Evolutionary conservation across 1,140 invertebrate species (phyloP).

Genomic region (Pseudobourletiella spinata): DNA sequence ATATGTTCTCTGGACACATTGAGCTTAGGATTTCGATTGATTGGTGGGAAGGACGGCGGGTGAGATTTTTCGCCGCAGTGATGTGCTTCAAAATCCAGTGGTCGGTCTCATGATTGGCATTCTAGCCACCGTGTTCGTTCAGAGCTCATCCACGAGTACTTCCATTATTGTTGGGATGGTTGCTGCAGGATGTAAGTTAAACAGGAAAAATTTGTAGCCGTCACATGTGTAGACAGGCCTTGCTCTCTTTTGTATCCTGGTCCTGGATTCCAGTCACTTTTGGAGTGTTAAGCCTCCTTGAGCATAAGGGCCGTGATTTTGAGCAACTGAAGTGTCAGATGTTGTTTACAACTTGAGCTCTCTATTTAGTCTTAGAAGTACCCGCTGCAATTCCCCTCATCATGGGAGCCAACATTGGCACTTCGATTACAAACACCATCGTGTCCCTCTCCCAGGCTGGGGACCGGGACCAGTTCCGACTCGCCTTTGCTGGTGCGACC

Average conservation of each 20-base stretch:
- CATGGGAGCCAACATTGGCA: slow-evolving; percentile 44
- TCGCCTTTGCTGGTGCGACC: slow-evolving; percentile 50
- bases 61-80: slow-evolving; percentile 44
- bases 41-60: slow-evolving; percentile 43
- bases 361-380: slow-evolving; percentile 45
- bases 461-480: slow-evolving; percentile 44
- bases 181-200: slow-evolving; percentile 40
- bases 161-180: slow-evolving; percentile 56
- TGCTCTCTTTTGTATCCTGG: too few species aligned
- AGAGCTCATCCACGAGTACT: slow-evolving; percentile 53
- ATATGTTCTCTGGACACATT: slow-evolving; percentile 52
- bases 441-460: slow-evolving; percentile 46
- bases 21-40: slow-evolving; percentile 48
- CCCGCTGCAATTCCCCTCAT: slow-evolving; percentile 48
- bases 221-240: too few species aligned
- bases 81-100: slow-evolving; percentile 49
- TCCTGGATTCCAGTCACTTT: too few species aligned
- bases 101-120: slow-evolving; percentile 49
- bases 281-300: too few species aligned
- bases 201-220: too few species aligned
- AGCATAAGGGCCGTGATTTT: too few species aligned
- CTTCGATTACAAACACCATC: slow-evolving; percentile 49
- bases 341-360: too few species aligned
- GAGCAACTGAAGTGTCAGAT: too few species aligned
- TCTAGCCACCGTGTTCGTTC: slow-evolving; percentile 52